Evolutionary conservation across 1,140 invertebrate species (phyloP).

Genomic region (Drosophila pseudoobscura): DNA sequence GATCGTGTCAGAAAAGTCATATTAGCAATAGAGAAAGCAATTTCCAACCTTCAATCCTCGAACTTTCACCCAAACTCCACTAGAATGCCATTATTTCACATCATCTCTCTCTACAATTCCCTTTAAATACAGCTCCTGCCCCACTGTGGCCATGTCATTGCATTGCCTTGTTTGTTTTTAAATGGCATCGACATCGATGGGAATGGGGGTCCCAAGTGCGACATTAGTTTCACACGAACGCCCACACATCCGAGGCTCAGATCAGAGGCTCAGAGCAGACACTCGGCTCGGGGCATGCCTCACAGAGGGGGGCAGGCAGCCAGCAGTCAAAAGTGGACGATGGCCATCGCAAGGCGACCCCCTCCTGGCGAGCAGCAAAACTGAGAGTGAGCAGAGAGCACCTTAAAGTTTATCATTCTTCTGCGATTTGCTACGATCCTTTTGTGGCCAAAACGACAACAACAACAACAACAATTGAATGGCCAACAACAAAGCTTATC

Average conservation of each 20-base stretch:
- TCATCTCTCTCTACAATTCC: no score
- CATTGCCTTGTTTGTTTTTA: slow-evolving; percentile 69
- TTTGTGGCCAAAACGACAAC: slow-evolving; percentile 24
- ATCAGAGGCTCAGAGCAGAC: background rate
- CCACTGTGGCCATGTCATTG: slow-evolving; percentile 60
- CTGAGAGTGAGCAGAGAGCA: background rate
- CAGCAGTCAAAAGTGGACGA: slow-evolving; percentile 47
- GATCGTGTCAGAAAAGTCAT: no score
- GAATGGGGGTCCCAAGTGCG: slow-evolving; percentile 35
- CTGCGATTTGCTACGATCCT: slow-evolving; percentile 55
- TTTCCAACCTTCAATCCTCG: no score
- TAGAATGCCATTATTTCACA: no score
- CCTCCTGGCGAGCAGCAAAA: slow-evolving; percentile 1
- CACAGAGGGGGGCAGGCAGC: slow-evolving; percentile 29
- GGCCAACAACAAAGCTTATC: slow-evolving; percentile 13
- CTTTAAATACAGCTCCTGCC: background rate
- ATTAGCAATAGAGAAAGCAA: no score
- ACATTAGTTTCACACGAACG: slow-evolving; percentile 78
- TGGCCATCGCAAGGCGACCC: slow-evolving; percentile 52
- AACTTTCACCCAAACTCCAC: no score
- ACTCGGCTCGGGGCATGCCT: slow-evolving; percentile 1
- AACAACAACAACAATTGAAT: slow-evolving; percentile 15
- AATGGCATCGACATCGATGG: slow-evolving; percentile 32
- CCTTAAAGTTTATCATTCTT: slow-evolving; percentile 68
- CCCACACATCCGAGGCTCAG: slow-evolving; percentile 50